Conservation (phyloP, 1,140 invertebrate species). For the Drosophila orena region DNA sequence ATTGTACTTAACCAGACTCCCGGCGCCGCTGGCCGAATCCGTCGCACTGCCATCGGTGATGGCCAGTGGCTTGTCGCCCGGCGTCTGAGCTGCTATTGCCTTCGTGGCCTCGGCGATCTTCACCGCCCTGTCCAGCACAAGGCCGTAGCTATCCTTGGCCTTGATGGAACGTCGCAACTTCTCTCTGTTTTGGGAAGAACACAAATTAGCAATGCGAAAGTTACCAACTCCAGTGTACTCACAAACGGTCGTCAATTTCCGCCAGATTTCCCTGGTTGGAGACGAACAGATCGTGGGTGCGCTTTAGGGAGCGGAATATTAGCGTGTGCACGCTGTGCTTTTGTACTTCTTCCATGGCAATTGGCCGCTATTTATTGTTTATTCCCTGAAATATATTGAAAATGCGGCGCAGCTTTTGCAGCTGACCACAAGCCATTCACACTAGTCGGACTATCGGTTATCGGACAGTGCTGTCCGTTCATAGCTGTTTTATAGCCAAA, state of each 20-base stretch:
- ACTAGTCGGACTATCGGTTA: background rate
- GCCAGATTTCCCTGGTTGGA: slow-evolving; percentile 95
- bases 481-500: background rate
- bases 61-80: slow-evolving; percentile 67
- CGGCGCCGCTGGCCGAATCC: background rate
- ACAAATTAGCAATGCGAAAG: background rate
- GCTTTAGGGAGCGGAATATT: slow-evolving; percentile 98
- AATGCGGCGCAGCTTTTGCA: slow-evolving; percentile 46
- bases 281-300: slow-evolving; percentile 99
- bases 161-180: slow-evolving; percentile 91
- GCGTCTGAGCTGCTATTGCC: slow-evolving; percentile 69
- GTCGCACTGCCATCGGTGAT: slow-evolving; percentile 50
- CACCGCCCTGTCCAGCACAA: slow-evolving; percentile 93
- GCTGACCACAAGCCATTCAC: slow-evolving; percentile 9
- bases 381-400: slow-evolving; percentile 3
- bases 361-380: slow-evolving; percentile 24
- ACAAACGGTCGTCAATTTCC: slow-evolving; percentile 93
- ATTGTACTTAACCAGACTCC: slow-evolving; percentile 36
- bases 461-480: slow-evolving; percentile 1
- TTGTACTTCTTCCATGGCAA: slow-evolving; percentile 92
- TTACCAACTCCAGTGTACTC: slow-evolving; percentile 83
- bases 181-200: slow-evolving; percentile 87
- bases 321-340: slow-evolving; percentile 98
- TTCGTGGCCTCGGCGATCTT: slow-evolving; percentile 87
- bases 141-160: slow-evolving; percentile 93